Percentiles rank a stretch among this genome's conserved stretches.
These are phyloP conservation scores for Acanthochromis polyacanthus DNA, from an alignment of 2,113 vertebrate species.

Conservation along the genomic window DNA sequence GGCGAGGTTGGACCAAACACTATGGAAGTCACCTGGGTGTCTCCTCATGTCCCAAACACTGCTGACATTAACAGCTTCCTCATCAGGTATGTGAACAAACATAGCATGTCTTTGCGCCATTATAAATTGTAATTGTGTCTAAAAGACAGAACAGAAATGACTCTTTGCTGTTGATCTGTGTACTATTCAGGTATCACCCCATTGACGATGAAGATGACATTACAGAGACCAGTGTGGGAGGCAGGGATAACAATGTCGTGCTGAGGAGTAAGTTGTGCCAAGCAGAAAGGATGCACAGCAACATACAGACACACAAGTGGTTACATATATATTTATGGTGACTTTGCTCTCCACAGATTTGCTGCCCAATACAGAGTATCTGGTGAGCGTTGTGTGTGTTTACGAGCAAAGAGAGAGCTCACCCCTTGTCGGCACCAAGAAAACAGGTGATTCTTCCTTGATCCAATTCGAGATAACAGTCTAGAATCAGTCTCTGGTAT, in stretches of 20 bases:
- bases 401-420: conserved; percentile 92
- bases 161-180: not conserved
- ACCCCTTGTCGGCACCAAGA: conserved; percentile 88
- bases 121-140: not conserved
- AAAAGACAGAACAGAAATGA: not conserved
- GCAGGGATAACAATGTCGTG: conserved; percentile 83
- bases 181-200: conserved; percentile 87
- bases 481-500: not conserved
- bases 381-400: conserved; percentile 92
- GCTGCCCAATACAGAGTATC: conserved; percentile 93
- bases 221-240: conserved; percentile 88
- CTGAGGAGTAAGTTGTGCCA: conserved; percentile 87
- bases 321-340: not conserved
- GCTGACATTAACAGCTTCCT: conserved; percentile 87
- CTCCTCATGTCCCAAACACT: conserved; percentile 86
- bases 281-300: not conserved
- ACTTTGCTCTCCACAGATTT: conserved; percentile 85
- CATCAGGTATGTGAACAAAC: conserved; percentile 82
- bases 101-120: not conserved
- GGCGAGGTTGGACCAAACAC: conserved; percentile 88
- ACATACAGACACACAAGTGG: not conserved
- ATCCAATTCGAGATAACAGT: not conserved
- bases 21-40: conserved; percentile 90
- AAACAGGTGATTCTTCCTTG: conserved; percentile 85
- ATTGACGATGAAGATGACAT: conserved; percentile 91